phyloP scores from a whole-genome alignment of 2,113 vertebrate genomes.

The Thamnophis sirtalis region DNA sequence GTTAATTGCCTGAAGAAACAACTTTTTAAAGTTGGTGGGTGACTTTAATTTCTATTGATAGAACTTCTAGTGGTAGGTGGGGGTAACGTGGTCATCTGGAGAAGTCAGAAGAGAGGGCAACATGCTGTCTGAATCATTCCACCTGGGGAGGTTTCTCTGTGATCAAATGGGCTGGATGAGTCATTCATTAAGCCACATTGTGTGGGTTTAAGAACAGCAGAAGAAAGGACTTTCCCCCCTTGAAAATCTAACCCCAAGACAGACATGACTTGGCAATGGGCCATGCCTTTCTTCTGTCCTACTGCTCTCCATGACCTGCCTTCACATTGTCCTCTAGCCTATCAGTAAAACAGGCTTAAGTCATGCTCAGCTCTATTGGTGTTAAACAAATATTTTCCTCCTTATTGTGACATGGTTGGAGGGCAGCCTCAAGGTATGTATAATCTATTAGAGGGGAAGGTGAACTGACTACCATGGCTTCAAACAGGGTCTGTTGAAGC shows the following conservation, averaged over 20 bases:
- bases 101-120: neutral
- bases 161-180: neutral
- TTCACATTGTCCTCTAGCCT: neutral
- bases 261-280: neutral
- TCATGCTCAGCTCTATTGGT: neutral
- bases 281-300: neutral
- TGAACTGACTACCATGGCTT: neutral
- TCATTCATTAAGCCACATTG: constrained; percentile 1
- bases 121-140: neutral
- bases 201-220: neutral
- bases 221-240: neutral
- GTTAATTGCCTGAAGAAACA: neutral
- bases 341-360: neutral
- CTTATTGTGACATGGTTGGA: neutral
- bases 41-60: neutral
- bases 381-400: neutral
- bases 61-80: neutral
- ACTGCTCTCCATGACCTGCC: neutral
- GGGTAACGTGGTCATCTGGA: neutral
- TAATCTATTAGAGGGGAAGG: neutral
- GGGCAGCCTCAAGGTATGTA: neutral
- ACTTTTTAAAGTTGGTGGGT: neutral
- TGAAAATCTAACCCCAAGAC: neutral
- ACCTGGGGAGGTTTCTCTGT: neutral
- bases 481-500: neutral